A percentile compares a stretch with the other conserved stretches of the same genome.
Evolutionary conservation across 2,113 vertebrate species (phyloP).

Genomic region (Muscicapa adusta): DNA sequence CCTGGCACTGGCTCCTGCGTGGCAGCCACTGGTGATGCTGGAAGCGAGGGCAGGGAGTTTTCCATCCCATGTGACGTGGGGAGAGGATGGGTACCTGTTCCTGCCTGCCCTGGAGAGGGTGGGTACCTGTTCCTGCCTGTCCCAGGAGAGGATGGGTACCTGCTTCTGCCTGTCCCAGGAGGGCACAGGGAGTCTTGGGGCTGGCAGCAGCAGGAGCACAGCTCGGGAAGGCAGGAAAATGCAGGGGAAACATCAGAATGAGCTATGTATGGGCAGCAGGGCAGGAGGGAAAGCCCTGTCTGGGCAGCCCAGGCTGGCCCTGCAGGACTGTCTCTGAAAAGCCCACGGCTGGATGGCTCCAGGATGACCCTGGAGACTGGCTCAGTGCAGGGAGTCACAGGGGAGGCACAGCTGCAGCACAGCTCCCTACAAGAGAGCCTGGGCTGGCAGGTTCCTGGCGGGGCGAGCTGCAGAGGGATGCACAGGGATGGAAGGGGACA

Average conservation of each 20-base stretch:
- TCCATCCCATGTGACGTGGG: not conserved
- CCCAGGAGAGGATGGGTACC: too few relatives aligned
- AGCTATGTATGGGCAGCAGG: fast-evolving
- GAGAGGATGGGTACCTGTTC: not conserved
- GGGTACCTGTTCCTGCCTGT: not conserved
- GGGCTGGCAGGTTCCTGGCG: not conserved
- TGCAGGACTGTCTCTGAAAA: not conserved
- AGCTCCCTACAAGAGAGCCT: not conserved
- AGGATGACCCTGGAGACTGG: not conserved
- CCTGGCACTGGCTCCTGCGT: not conserved
- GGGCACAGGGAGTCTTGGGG: not conserved
- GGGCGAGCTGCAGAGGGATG: not conserved
- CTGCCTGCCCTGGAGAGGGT: not conserved
- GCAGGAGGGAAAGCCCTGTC: not conserved
- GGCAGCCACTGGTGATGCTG: not conserved
- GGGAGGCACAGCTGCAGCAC: not conserved
- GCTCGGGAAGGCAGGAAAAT: not conserved
- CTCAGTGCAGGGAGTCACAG: not conserved
- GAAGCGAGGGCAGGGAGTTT: not conserved
- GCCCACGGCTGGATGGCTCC: not conserved
- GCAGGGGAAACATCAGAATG: not conserved
- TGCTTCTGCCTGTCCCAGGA: not conserved
- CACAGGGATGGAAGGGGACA: not conserved
- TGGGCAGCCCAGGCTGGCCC: not conserved
- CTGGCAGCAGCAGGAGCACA: fast-evolving